Evolutionary conservation across 2,797 vertebrate species (phyloP), one percentile per base, ranked within the genome.

Genomic region (Galago senegalensis): DNA sequence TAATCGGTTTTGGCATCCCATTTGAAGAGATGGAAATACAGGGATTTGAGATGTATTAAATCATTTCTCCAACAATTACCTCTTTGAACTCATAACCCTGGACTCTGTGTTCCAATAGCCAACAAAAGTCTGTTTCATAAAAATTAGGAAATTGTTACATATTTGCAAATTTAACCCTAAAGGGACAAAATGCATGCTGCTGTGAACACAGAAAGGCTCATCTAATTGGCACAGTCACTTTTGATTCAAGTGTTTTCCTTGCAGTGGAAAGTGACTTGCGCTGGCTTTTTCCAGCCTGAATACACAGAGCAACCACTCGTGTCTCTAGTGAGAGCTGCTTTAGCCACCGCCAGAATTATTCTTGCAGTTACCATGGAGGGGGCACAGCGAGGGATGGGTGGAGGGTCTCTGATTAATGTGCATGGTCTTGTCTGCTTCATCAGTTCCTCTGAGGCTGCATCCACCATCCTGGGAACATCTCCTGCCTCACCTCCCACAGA

Each of bases 1-100:
- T 98, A 98, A 98, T 98, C 98, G 90, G 97, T 98, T 98, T 97
- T 88, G 95, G 97, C 92, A 73, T 98, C 97, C 96, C 70, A 4
- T 98, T 98, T 95, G 93, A 80, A 92, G 93, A 97, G 97, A 98
- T 98, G 95, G 96, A 96, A 94, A 92, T n/a, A 92, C 91, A 91
- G 96, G 97, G 98, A 96, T 98, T 98, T 98, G 67, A 81, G 89
- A 31, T 34, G 84, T 96, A 98, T 97, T 95, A 97, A 98, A 96
- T 97, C 93, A 91, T 95, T 86, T 86, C 94, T 96, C 20, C 1
- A 86, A 89, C 79, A 97, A 93, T 89, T 95, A 77, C 87, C 97
- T 94, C 87, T 82, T 25, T 11, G 37, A 67, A 69, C 61, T 87
- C 23, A 23, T 27, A 75, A 31, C 56, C 49, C 81, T 23, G 49